These are phyloP conservation scores for Pelecanus crispus DNA, from an alignment of 2,113 vertebrate species.

Conservation along the genomic window DNA sequence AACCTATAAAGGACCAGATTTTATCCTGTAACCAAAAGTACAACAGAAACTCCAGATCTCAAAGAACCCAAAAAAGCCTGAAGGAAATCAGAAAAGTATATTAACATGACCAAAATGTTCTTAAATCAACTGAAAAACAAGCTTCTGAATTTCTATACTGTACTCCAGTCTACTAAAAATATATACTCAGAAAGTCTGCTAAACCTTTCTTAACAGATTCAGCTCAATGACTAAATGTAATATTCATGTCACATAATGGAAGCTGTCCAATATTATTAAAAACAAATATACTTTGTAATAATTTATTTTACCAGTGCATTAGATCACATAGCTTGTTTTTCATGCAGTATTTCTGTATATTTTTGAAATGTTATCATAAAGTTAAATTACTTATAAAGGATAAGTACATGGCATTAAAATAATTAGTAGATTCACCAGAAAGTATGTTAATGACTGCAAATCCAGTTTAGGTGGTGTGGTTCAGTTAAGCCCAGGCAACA, in stretches of 20 bases:
- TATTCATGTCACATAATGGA: slow-evolving; percentile 1
- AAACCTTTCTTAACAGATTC: not conserved
- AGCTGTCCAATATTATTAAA: slow-evolving; percentile 4
- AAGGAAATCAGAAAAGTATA: not conserved
- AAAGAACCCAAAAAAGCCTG: not conserved
- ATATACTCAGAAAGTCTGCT: not conserved
- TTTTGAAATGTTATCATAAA: not conserved
- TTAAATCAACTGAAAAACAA: not conserved
- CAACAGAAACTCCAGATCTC: not conserved
- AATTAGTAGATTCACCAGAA: not conserved
- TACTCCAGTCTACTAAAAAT: not conserved
- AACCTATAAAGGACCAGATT: not conserved
- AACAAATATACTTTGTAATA: not conserved
- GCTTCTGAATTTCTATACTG: not conserved
- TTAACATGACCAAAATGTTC: not conserved
- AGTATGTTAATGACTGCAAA: not conserved
- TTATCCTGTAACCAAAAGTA: not conserved
- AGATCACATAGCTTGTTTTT: not conserved
- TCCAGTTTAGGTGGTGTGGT: not conserved
- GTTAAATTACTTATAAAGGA: not conserved
- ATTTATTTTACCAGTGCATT: not conserved
- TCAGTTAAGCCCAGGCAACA: not conserved
- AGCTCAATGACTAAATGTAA: not conserved
- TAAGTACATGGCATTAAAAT: not conserved
- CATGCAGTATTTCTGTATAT: not conserved